Evolutionary conservation across 2,888 invertebrate species (phyloP).

Genomic region (Drosophila mayaguana): DNA sequence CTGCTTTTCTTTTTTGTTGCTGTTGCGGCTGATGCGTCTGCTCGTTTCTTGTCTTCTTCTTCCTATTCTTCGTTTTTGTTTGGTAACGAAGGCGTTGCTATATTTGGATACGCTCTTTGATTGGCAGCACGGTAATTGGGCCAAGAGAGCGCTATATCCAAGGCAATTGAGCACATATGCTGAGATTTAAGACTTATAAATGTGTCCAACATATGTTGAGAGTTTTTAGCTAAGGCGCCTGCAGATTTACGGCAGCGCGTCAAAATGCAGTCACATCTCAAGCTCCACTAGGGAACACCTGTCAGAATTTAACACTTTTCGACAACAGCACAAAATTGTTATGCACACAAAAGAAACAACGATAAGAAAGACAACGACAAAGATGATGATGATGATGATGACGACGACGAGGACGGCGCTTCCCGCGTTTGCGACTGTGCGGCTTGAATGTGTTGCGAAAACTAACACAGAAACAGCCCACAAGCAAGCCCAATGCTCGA

Average conservation of each 20-base stretch:
- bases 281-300: slow-evolving; percentile 1
- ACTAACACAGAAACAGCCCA: slow-evolving; percentile 70
- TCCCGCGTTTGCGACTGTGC: slow-evolving; percentile 60
- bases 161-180: slow-evolving; percentile 22
- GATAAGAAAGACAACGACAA: slow-evolving; percentile 21
- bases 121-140: slow-evolving; percentile 31
- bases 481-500: slow-evolving; percentile 52
- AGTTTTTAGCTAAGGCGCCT: neutral
- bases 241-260: neutral
- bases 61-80: slow-evolving; percentile 2
- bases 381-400: slow-evolving; percentile 1
- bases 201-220: neutral
- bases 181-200: neutral
- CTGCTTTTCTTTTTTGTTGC: slow-evolving; percentile 12
- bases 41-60: slow-evolving; percentile 7
- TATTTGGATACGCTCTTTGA: slow-evolving; percentile 59
- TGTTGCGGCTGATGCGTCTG: slow-evolving; percentile 6
- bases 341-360: slow-evolving; percentile 37
- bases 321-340: slow-evolving; percentile 12
- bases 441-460: slow-evolving; percentile 77
- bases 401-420: slow-evolving; percentile 2
- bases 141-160: slow-evolving; percentile 41
- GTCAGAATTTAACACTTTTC: slow-evolving; percentile 33
- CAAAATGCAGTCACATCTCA: slow-evolving; percentile 29
- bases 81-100: slow-evolving; percentile 56